phyloP scores from a whole-genome alignment of 2,113 vertebrate genomes.

The Elachura formosa region DNA sequence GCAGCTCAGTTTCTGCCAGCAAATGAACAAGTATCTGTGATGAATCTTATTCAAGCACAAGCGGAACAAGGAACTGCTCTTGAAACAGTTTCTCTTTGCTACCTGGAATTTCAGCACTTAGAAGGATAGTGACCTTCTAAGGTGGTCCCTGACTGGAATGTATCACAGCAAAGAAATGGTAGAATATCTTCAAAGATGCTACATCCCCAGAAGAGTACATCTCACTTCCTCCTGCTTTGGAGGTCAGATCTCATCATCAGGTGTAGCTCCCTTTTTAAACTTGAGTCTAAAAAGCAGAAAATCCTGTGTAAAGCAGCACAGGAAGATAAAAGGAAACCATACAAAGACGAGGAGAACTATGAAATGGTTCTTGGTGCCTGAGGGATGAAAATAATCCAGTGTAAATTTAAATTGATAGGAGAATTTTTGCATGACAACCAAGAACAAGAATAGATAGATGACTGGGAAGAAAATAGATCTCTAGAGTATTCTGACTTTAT shows the following conservation, averaged over 20 bases:
- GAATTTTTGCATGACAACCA: constrained; percentile 27
- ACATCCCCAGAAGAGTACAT: neutral
- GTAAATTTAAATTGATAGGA: constrained; percentile 20
- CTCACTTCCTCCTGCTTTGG: neutral
- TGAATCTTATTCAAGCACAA: neutral
- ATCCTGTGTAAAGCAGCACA: neutral
- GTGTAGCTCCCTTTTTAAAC: neutral
- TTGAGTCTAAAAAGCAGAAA: neutral
- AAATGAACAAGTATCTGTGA: neutral
- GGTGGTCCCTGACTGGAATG: neutral
- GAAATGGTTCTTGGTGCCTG: constrained; percentile 2
- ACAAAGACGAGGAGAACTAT: neutral
- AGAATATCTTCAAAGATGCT: neutral
- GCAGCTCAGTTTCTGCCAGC: neutral
- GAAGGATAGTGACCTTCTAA: neutral
- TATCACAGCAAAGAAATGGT: neutral
- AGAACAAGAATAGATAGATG: neutral
- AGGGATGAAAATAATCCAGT: constrained; percentile 25
- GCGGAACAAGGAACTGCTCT: neutral
- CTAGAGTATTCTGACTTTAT: neutral
- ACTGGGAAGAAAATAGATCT: constrained; percentile 24
- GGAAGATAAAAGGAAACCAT: neutral
- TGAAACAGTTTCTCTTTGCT: neutral
- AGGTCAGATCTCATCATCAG: neutral
- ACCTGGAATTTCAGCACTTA: neutral